phyloP scores from a whole-genome alignment of 1,140 invertebrate species.

The Orchestia grillus region DNA sequence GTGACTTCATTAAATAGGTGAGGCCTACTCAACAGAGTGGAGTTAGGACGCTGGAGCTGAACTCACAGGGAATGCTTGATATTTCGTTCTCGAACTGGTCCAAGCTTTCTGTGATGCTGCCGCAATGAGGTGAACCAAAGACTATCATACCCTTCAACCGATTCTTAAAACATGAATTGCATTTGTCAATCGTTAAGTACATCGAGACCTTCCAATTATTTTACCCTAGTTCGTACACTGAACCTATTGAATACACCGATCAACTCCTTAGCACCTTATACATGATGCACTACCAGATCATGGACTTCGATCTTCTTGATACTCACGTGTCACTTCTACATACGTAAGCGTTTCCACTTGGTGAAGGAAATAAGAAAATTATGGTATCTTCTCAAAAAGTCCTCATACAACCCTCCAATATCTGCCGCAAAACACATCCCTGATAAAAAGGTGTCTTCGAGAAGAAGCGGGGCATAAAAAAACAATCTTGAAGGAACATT shows the following conservation, averaged over 20 bases:
- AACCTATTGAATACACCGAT: no score
- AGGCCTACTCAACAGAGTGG: neutral
- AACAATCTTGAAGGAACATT: neutral
- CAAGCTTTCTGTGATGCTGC: neutral
- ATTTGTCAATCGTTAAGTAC: neutral
- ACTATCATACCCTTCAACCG: neutral
- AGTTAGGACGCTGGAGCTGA: neutral
- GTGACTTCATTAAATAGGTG: neutral
- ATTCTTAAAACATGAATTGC: neutral
- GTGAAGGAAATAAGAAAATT: neutral
- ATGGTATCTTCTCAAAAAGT: neutral
- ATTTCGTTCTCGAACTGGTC: neutral
- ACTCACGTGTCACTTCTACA: neutral
- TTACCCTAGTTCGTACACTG: no score
- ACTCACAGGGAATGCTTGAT: neutral
- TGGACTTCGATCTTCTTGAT: neutral
- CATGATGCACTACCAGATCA: no score
- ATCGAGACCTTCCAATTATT: neutral
- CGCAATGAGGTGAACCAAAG: neutral
- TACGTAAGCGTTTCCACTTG: neutral
- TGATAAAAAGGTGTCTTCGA: neutral
- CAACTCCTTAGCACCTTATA: no score
- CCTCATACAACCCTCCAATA: neutral
- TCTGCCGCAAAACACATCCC: neutral
- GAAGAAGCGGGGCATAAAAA: neutral